These are phyloP conservation scores for Acropora yongei DNA, from an alignment of 64 coral and sea anemone genomes.

Conservation along the genomic window DNA sequence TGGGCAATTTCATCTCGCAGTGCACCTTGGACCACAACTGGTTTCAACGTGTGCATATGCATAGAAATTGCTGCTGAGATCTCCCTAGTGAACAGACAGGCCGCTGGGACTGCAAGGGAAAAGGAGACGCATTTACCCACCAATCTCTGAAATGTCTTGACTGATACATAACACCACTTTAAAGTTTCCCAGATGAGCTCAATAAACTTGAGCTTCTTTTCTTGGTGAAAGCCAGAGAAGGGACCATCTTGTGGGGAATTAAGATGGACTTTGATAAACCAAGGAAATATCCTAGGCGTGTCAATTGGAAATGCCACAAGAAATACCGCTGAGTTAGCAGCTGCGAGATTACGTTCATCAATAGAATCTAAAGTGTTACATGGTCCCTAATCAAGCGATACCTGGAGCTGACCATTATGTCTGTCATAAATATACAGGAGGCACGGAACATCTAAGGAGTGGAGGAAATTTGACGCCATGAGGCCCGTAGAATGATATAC, in stretches of 20 bases:
- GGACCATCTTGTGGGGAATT: background rate
- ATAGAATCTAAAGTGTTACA: slow-evolving; percentile 25
- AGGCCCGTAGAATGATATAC: slow-evolving; percentile 52
- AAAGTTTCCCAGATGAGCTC: too few species aligned
- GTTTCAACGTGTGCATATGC: background rate
- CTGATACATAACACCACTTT: too few species aligned
- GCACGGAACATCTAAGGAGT: slow-evolving; percentile 57
- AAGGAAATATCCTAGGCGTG: background rate
- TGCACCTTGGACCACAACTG: background rate
- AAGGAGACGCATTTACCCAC: too few species aligned
- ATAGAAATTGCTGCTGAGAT: slow-evolving; percentile 47
- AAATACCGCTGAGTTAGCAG: slow-evolving; percentile 39
- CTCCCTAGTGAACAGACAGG: background rate
- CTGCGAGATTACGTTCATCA: slow-evolving; percentile 36
- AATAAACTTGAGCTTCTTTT: too few species aligned
- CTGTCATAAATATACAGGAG: slow-evolving; percentile 64
- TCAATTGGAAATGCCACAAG: slow-evolving; percentile 34
- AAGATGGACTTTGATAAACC: background rate
- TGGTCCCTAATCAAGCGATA: slow-evolving; percentile 5
- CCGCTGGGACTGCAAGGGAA: slow-evolving; percentile 36
- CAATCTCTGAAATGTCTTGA: too few species aligned
- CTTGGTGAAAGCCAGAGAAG: slow-evolving; percentile 36
- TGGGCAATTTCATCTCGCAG: background rate
- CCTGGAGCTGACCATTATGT: slow-evolving; percentile 39
- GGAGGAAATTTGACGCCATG: slow-evolving; percentile 36